These are phyloP conservation scores for Unio pictorum DNA, from an alignment of 2,888 invertebrate species.

Conservation along the genomic window DNA sequence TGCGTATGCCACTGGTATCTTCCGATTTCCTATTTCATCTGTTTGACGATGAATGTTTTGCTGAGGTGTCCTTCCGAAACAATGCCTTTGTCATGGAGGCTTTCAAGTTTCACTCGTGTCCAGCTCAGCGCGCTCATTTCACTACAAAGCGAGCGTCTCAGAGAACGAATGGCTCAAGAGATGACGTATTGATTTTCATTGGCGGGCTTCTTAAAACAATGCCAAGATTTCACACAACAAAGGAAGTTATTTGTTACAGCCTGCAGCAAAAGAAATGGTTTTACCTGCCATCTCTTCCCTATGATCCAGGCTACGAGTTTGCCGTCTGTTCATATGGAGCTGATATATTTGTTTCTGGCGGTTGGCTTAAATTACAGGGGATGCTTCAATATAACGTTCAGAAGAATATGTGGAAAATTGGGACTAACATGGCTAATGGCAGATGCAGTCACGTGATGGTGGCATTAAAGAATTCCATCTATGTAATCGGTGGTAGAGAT, in stretches of 20 bases:
- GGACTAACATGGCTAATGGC: slow-evolving; percentile 51
- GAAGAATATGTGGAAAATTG: slow-evolving; percentile 54
- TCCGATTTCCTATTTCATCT: slow-evolving; percentile 54
- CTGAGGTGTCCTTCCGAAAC: slow-evolving; percentile 26
- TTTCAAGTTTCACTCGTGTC: slow-evolving; percentile 52
- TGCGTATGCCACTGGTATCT: slow-evolving; percentile 55
- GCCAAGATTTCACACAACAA: slow-evolving; percentile 48
- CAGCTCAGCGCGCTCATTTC: slow-evolving; percentile 43
- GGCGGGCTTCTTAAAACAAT: slow-evolving; percentile 54
- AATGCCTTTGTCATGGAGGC: slow-evolving; percentile 46
- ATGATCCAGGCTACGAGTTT: slow-evolving; percentile 58
- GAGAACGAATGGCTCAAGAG: slow-evolving; percentile 41
- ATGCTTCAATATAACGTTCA: slow-evolving; percentile 51
- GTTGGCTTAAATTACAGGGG: slow-evolving; percentile 54
- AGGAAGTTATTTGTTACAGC: slow-evolving; percentile 57
- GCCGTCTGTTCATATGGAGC: slow-evolving; percentile 51
- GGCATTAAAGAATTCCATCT: slow-evolving; percentile 48
- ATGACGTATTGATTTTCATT: slow-evolving; percentile 52
- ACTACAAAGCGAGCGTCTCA: slow-evolving; percentile 38
- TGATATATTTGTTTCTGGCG: slow-evolving; percentile 57
- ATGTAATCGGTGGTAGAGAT: slow-evolving; percentile 56
- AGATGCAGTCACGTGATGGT: slow-evolving; percentile 60
- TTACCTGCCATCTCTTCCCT: slow-evolving; percentile 54
- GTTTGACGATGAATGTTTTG: slow-evolving; percentile 31
- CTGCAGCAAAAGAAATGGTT: slow-evolving; percentile 56